Percentiles rank a stretch among this genome's conserved stretches.
phyloP scores from a whole-genome alignment of 1,140 invertebrate species.

The Macrobrachium nipponense region DNA sequence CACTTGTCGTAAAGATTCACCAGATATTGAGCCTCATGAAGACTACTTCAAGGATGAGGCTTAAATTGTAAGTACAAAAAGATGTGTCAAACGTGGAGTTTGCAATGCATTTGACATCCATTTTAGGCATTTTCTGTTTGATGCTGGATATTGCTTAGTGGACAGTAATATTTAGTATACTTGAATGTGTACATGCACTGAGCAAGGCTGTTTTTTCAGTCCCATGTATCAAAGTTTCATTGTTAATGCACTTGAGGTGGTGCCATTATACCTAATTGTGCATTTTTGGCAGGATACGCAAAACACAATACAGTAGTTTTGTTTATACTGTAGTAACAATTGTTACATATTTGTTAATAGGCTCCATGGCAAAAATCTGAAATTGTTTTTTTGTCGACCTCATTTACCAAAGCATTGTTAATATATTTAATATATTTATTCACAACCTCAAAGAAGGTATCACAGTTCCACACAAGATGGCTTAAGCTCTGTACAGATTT shows the following conservation, averaged over 20 bases:
- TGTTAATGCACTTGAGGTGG: too few species aligned
- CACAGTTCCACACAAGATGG: not conserved
- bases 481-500: too few species aligned
- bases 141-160: not conserved
- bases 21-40: slow-evolving; percentile 42
- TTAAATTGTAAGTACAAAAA: slow-evolving; percentile 28
- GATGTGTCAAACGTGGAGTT: not conserved
- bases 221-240: too few species aligned
- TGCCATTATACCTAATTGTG: too few species aligned
- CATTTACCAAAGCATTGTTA: slow-evolving; percentile 53
- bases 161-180: too few species aligned
- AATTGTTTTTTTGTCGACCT: slow-evolving; percentile 4
- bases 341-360: slow-evolving; percentile 11
- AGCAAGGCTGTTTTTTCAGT: too few species aligned
- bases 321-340: not conserved
- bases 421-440: slow-evolving; percentile 53
- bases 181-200: too few species aligned
- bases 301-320: too few species aligned
- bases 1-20: not conserved
- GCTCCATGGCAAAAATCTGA: not conserved
- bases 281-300: too few species aligned
- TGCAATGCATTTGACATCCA: not conserved
- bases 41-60: slow-evolving; percentile 46
- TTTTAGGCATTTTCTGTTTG: too few species aligned
- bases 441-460: not conserved